Evolutionary conservation across 1,140 invertebrate species (phyloP), one percentile per base, ranked within the genome.

Genomic region (Callitettix versicolor): DNA sequence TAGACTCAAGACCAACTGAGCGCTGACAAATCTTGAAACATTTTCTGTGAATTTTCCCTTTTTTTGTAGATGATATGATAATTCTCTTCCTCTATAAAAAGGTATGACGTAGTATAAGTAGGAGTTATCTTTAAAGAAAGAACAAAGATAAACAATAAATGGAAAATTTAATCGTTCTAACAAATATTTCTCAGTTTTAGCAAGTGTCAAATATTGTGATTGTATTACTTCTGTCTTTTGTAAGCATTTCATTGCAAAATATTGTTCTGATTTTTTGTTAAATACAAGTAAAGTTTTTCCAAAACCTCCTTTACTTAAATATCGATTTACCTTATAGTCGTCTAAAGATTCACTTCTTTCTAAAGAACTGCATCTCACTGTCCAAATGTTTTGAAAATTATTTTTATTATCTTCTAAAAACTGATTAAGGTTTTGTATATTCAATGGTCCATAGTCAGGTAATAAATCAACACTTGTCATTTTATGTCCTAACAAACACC

Each of bases 1-100:
- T 56, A 98, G 77, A 0, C 86, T 90, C 56, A 96, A 71, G 36
- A 88, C 75, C 18, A 96, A 89, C 78, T 97, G 92, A 43, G 88
- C 86, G 2, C 85, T 89, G 70, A 96, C 98, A 75, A 98, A 98
- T 63, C 82, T 83, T 3, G 89, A 78, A 63, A 87, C 76, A n/a
- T 76, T 72, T 69, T 95, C 90, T 52, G 84, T 82, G 65, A 91
- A 91, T 61, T 14, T 46, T 3, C 20, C 20, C 43, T 9, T 24
- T 46, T 46, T 24, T 20, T 21, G 11, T 20, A 46, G 14, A 4
- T 20, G 18, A 12, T 24, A 15, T 3, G 18, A 46, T 14, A 46
- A 14, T 24, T 46, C 43, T 5, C 17, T 18, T 12, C 43, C 43
- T 4, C 12, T 20, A 20, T 15, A 12, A 46, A 21, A 46, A 46